A percentile compares a stretch with the other conserved stretches of the same genome.
Conservation (phyloP, 1,140 invertebrate genomes). For the Drosophila kikkawai region DNA sequence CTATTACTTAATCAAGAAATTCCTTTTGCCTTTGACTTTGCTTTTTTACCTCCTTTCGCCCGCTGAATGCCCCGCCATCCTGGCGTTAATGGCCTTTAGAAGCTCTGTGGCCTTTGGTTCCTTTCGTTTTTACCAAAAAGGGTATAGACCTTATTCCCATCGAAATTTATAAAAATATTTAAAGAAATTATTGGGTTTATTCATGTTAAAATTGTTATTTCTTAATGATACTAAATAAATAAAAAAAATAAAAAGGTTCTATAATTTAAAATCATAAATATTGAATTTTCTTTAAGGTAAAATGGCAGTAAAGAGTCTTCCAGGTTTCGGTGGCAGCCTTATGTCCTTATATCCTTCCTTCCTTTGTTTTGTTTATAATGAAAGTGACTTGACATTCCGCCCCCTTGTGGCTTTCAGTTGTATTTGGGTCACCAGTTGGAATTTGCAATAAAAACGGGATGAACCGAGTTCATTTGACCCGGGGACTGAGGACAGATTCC, state of each 20-base stretch:
- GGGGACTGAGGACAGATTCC: not conserved
- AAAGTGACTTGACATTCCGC: constrained; percentile 34
- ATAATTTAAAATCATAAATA: not conserved
- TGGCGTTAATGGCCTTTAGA: constrained; percentile 56
- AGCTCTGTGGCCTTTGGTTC: constrained; percentile 47
- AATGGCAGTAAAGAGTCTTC: not conserved
- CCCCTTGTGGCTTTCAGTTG: constrained; percentile 12
- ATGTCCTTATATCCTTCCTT: not conserved
- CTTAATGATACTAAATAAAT: too few relatives aligned
- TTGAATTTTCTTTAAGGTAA: not conserved
- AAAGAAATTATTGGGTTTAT: too few relatives aligned
- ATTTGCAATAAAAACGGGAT: constrained; percentile 22
- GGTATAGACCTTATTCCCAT: not conserved
- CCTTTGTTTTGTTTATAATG: constrained; percentile 38
- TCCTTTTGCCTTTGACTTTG: constrained; percentile 48
- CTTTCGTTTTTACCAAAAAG: constrained; percentile 37
- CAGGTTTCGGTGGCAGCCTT: not conserved
- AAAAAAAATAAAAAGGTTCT: too few relatives aligned
- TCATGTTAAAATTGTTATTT: too few relatives aligned
- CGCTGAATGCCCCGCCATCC: not conserved
- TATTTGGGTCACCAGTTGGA: constrained; percentile 14
- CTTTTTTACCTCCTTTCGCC: not conserved
- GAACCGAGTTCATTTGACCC: constrained; percentile 13
- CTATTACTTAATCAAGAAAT: constrained; percentile 81
- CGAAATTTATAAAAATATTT: not conserved